These are phyloP conservation scores for Agriopis leucophaearia DNA, from an alignment of 2,888 invertebrate genomes.

Conservation along the genomic window DNA sequence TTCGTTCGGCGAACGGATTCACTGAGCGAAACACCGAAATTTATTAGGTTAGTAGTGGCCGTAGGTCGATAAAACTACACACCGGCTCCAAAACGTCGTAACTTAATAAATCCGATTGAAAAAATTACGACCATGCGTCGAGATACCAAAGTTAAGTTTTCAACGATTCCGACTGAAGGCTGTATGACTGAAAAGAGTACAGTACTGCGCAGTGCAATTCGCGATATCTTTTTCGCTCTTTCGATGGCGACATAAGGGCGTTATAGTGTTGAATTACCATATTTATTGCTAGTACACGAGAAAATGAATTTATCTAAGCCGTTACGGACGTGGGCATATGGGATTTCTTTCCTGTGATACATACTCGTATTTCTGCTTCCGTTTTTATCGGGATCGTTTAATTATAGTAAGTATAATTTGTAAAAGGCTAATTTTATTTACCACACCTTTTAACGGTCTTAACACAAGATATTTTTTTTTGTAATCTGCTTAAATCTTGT, in stretches of 20 bases:
- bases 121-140: conserved; percentile 74
- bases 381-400: conserved; percentile 10
- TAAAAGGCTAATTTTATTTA: too few species aligned
- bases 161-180: conserved; percentile 67
- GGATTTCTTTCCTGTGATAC: conserved; percentile 61
- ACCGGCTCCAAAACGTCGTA: conserved; percentile 73
- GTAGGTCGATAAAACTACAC: conserved; percentile 84
- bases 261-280: conserved; percentile 85
- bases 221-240: conserved; percentile 86
- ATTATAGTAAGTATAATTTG: neutral
- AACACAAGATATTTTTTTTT: too few species aligned
- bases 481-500: too few species aligned
- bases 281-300: conserved; percentile 84
- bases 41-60: conserved; percentile 86
- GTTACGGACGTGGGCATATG: conserved; percentile 68
- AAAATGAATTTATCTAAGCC: conserved; percentile 82
- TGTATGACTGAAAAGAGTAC: conserved; percentile 83
- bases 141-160: conserved; percentile 76
- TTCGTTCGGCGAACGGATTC: conserved; percentile 83
- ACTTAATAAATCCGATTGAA: conserved; percentile 68
- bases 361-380: conserved; percentile 63
- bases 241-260: conserved; percentile 85
- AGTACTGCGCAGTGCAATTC: conserved; percentile 82
- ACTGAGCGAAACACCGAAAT: conserved; percentile 86
- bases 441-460: too few species aligned